phyloP scores from a whole-genome alignment of 64 coral and sea anemone genomes.

The Anthopleura sola region DNA sequence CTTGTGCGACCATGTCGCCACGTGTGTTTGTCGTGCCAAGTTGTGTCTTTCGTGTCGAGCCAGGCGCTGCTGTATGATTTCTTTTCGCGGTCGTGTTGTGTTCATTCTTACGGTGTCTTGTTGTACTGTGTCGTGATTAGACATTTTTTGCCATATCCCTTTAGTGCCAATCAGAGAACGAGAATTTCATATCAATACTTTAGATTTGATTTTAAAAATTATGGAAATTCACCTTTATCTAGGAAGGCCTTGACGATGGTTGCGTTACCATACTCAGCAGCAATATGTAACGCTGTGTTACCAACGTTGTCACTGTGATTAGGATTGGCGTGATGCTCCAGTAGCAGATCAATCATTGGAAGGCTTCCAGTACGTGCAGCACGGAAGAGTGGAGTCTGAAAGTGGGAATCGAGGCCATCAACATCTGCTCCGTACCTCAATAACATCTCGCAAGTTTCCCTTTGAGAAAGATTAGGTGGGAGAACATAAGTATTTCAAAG shows the following conservation, averaged over 20 bases:
- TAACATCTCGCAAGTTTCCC: constrained; percentile 8
- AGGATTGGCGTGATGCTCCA: constrained; percentile 35
- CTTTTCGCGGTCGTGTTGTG: too few species aligned
- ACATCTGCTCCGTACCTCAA: background rate
- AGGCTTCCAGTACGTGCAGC: constrained; percentile 26
- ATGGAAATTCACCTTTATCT: background rate
- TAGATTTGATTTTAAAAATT: too few species aligned
- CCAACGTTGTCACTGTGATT: constrained; percentile 39
- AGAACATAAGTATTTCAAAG: background rate
- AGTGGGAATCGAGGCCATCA: background rate
- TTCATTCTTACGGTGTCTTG: too few species aligned
- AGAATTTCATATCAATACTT: too few species aligned
- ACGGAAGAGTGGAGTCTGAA: constrained; percentile 40
- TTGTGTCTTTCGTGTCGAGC: too few species aligned
- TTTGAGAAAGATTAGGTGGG: background rate
- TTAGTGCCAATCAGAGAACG: too few species aligned
- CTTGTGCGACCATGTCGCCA: too few species aligned
- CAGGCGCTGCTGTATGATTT: too few species aligned
- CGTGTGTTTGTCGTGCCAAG: too few species aligned
- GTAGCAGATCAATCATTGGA: constrained; percentile 24
- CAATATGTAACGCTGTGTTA: constrained; percentile 45
- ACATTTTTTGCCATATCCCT: too few species aligned
- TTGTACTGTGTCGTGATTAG: too few species aligned
- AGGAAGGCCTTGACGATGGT: constrained; percentile 32
- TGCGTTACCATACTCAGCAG: constrained; percentile 42